A percentile compares a stretch with the other conserved stretches of the same genome.
phyloP scores from a whole-genome alignment of 2,888 invertebrate genomes.

The Sesia apiformis region DNA sequence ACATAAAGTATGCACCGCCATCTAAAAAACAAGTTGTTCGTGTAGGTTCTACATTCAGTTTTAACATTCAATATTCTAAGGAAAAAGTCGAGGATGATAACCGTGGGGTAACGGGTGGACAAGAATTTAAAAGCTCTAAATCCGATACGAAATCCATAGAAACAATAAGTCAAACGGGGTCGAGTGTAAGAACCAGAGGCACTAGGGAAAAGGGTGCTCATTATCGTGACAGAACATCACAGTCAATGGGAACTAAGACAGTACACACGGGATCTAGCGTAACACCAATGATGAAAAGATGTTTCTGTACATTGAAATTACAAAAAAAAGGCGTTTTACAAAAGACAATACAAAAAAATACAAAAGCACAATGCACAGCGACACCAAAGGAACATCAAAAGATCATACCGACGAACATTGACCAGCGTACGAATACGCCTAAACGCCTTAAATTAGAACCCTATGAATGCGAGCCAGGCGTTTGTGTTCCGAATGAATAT shows the following conservation, averaged over 20 bases:
- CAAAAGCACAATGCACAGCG: conserved; percentile 3
- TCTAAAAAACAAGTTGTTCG: conserved; percentile 7
- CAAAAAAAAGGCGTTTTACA: conserved; percentile 7
- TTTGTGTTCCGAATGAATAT: conserved; percentile 28
- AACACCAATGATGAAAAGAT: conserved; percentile 23
- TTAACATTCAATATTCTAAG: conserved; percentile 27
- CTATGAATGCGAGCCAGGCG: conserved; percentile 27
- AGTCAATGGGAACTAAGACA: not conserved
- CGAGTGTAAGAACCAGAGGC: not conserved
- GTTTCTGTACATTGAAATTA: conserved; percentile 29
- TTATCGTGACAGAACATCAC: not conserved
- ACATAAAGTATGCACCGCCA: conserved; percentile 3
- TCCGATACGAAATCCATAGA: not conserved
- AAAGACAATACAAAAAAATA: no score
- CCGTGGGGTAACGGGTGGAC: no score
- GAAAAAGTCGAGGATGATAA: not conserved
- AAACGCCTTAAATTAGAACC: conserved; percentile 8
- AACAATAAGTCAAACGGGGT: not conserved
- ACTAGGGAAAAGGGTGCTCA: not conserved
- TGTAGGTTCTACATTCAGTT: conserved; percentile 21
- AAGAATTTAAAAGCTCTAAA: not conserved
- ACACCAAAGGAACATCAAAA: not conserved
- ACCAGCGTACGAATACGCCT: not conserved
- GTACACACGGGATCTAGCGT: conserved; percentile 14
- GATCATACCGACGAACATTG: not conserved